Evolutionary conservation across 1,140 invertebrate genomes (phyloP), one percentile per base, ranked within the genome.

Genomic region (Trichonephila inaurata): DNA sequence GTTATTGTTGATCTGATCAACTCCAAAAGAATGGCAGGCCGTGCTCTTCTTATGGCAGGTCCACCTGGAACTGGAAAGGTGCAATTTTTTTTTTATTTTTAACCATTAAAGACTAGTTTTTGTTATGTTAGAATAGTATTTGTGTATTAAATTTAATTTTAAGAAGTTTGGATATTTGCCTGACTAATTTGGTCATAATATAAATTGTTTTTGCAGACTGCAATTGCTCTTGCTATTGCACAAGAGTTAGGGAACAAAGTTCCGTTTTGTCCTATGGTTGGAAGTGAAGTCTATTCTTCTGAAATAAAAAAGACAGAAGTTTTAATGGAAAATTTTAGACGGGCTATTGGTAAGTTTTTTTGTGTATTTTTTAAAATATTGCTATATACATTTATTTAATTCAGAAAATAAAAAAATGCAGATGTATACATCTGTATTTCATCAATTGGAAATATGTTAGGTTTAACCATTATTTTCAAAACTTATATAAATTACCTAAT

Each of bases 271-370:
- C 99, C 99, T 0, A 99, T 99, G 99, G 99, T 99, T 69, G 99
- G 99, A 2, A 99, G 99, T 93, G 99, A 99, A 97, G 99, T 99
- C 0, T 99, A 98, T 96, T 99, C 99, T 95, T 98, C 98, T 21
- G 99, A 99, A 96, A 99, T 99, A n/a, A 99, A 99, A 96, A 99
- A 99, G 95, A 99, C 99, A 3, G 99, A 99, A 96, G 99, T 99
- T 1, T 96, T 99, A 0, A 99, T 99, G 99, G 99, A 99, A 95
- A 99, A 99, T 95, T 99, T 99, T 95, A 96, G 99, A 58, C 96
- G 99, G 94, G 99, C 99, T 4, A 99, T 99, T 96, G 99, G 99
- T 66, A 96, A 92, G 21, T 40, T 94, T 19, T 91, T 60, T 28
- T 69, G 51, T 51, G 51, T 51, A 12, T 51, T 51, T 51, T 5